Evolutionary conservation across 2,888 invertebrate species (phyloP).

Genomic region (Coenonympha glycerion): DNA sequence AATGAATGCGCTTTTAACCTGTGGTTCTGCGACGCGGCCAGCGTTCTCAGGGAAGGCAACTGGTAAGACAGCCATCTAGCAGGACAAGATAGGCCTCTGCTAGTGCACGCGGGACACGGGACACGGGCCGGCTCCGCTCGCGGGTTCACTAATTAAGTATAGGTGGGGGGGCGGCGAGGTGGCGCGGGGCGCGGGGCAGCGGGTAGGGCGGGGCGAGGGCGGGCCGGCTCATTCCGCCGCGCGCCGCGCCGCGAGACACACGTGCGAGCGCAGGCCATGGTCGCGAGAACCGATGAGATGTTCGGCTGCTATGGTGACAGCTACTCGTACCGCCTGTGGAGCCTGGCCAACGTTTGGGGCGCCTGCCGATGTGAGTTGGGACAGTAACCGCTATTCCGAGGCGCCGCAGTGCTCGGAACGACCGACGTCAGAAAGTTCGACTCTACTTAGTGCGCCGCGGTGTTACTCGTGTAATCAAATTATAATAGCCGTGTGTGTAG

Average conservation of each 20-base stretch:
- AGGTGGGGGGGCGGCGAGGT: constrained; percentile 37
- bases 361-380: constrained; percentile 83
- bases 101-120: constrained; percentile 31
- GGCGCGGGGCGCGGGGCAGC: constrained; percentile 41
- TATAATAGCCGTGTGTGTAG: not conserved
- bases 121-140: constrained; percentile 39
- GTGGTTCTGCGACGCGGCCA: no score
- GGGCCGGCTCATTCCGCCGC: constrained; percentile 67
- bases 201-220: constrained; percentile 43
- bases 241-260: constrained; percentile 63
- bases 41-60: no score
- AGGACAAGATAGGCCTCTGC: constrained; percentile 4
- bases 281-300: constrained; percentile 88
- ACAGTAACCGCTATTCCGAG: constrained; percentile 28
- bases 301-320: constrained; percentile 83
- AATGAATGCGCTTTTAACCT: no score
- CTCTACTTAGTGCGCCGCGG: constrained; percentile 40
- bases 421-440: not conserved
- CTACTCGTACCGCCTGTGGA: constrained; percentile 85
- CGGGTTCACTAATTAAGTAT: constrained; percentile 65
- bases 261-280: constrained; percentile 81
- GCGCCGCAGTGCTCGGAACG: constrained; percentile 14
- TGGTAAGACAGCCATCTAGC: no score
- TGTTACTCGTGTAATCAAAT: constrained; percentile 26
- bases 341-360: constrained; percentile 85